Evolutionary conservation across 2,113 vertebrate genomes (phyloP).

Genomic region (Zosterops lateralis): DNA sequence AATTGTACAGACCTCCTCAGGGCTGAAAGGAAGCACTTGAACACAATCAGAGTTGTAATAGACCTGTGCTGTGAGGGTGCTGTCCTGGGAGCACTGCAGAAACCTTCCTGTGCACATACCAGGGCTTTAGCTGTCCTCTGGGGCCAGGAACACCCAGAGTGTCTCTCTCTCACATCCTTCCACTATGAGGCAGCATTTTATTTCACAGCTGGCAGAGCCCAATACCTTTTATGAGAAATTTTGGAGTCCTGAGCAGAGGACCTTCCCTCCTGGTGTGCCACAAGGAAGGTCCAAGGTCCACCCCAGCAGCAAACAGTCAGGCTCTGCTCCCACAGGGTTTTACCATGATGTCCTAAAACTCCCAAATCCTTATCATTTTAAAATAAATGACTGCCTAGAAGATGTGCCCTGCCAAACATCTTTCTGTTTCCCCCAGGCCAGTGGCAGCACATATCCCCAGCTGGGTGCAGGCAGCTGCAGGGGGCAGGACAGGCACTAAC

Average conservation of each 20-base stretch:
- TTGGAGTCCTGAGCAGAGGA: background rate
- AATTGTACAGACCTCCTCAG: background rate
- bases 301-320: fast-evolving
- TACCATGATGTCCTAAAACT: background rate
- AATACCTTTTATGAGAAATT: background rate
- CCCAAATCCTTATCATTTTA: background rate
- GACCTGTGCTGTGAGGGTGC: too few species aligned
- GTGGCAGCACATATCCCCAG: background rate
- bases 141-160: background rate
- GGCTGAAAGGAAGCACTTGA: background rate
- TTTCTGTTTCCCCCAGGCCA: background rate
- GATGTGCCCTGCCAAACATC: fast-evolving
- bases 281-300: background rate
- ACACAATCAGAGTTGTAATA: background rate
- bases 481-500: background rate
- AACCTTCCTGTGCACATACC: fast-evolving
- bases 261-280: background rate
- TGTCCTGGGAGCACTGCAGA: background rate
- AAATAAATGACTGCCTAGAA: background rate
- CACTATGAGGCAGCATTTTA: background rate
- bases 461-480: background rate
- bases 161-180: background rate
- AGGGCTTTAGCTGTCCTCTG: background rate
- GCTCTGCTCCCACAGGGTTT: background rate
- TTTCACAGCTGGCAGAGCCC: background rate